These are phyloP conservation scores for Hippoglossus hippoglossus DNA, from an alignment of 2,797 vertebrate genomes.

Conservation along the genomic window DNA sequence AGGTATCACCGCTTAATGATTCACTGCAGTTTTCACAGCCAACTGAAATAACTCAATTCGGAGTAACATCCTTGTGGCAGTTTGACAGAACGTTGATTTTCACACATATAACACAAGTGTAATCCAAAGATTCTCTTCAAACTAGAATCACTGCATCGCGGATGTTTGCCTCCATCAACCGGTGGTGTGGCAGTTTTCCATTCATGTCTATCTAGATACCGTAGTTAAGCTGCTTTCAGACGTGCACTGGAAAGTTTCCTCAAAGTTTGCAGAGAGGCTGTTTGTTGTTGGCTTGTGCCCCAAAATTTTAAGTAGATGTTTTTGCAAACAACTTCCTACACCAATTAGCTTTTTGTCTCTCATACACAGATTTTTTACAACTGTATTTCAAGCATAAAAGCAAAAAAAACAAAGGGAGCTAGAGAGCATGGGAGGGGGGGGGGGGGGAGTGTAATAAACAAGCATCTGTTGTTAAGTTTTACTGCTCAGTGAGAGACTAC, in stretches of 20 bases:
- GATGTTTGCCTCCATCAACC: too few relatives aligned
- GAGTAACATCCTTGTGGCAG: neutral
- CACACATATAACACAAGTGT: neutral
- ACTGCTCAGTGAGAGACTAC: constrained; percentile 18
- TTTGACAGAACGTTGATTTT: neutral
- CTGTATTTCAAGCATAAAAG: neutral
- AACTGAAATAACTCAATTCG: constrained; percentile 9
- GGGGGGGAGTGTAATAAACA: constrained; percentile 10
- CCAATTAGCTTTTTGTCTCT: constrained; percentile 24
- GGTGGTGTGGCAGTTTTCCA: neutral
- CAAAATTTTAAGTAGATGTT: too few relatives aligned
- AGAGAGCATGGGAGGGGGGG: constrained; percentile 5
- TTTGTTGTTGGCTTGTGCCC: too few relatives aligned
- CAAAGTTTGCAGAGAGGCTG: too few relatives aligned
- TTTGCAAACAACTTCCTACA: neutral
- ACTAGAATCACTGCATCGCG: too few relatives aligned
- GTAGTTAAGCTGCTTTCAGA: neutral
- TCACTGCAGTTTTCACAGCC: constrained; percentile 3
- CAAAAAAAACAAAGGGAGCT: too few relatives aligned
- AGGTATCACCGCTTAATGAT: constrained; percentile 2
- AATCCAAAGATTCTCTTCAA: too few relatives aligned
- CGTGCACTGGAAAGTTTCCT: too few relatives aligned
- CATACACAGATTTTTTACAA: neutral
- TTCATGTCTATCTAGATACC: neutral
- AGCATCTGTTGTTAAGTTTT: constrained; percentile 18